Base-by-base conservation (phyloP, 2,113 vertebrate genomes). In the Petrocephalus zakoni region DNA sequence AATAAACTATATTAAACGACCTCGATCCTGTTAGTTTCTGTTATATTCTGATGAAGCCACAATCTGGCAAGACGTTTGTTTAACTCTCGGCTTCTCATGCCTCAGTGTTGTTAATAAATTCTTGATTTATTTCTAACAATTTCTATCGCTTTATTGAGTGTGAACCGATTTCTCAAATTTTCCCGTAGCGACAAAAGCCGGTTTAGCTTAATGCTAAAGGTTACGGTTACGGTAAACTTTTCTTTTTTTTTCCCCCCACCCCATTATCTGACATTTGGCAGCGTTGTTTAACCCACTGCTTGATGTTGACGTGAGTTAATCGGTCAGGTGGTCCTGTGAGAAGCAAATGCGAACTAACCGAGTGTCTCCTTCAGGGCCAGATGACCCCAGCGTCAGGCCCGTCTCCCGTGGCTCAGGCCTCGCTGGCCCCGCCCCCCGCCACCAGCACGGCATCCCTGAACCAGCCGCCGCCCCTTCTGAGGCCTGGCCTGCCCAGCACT, bases 401-500 rank as follows among this genome's bases (percentile, higher is more conserved):
- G 25, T 97, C 98, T 88, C 97, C 97, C 89, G 96, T 96, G 86
- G 95, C 96, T 49, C 96, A 96, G 53, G 93, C 95, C 21, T 95
- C 96, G 89, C 87, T 93, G 9, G 90, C 90, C 89, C 95, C 96
- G 93, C 90, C 95, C 81, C 94, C 96, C 37, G 92, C 95, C 88
- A 92, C 94, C 87, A 95, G 97, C 89, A 85, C 93, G 90, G 93
- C 96, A 88, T 94, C 96, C 58, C 94, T 98, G 93, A 97, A 98
- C 89, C 98, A 98, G 95, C 98, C 98, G 21, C 98, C 98, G 13
- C 98, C 98, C 0, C 97, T 99, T 72, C 96, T 99, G 75, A 97
- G 98, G 5, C 98, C 98, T 3, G 95, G 97, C 0, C 96, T 98
- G 58, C 98, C 98, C 1, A 96, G 97, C 52, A 97, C 98, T 84